Conservation (phyloP, 2,888 invertebrate species). For the Dromius quadrimaculatus region DNA sequence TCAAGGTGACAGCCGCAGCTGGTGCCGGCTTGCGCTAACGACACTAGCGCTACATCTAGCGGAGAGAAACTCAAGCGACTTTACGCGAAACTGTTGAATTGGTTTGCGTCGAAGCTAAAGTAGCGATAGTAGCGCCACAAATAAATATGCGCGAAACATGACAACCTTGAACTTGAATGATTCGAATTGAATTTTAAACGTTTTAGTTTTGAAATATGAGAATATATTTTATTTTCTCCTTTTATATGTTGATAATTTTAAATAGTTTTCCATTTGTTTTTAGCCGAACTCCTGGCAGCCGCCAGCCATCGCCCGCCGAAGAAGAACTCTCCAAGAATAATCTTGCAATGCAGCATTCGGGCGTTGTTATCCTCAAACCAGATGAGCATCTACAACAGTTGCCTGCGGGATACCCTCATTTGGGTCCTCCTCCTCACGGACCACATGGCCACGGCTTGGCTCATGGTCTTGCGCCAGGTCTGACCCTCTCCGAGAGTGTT, state of each 20-base stretch:
- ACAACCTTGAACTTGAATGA: conserved; percentile 19
- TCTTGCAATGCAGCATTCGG: conserved; percentile 60
- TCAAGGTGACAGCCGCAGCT: conserved; percentile 62
- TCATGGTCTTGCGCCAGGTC: conserved; percentile 63
- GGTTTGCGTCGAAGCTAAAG: conserved; percentile 12
- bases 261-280: no score
- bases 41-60: conserved; percentile 56
- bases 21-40: conserved; percentile 36
- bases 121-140: background rate
- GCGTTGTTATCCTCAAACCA: conserved; percentile 71
- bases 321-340: conserved; percentile 77
- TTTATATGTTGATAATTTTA: no score
- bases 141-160: background rate
- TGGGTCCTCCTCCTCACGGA: conserved; percentile 66
- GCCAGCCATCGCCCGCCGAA: conserved; percentile 93
- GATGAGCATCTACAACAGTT: conserved; percentile 69
- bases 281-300: conserved; percentile 90
- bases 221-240: no score
- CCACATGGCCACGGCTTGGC: conserved; percentile 62
- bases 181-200: background rate
- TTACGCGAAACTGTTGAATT: background rate
- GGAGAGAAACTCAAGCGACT: background rate
- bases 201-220: background rate
- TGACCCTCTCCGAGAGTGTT: conserved; percentile 66
- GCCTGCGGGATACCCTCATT: conserved; percentile 64